Percentiles rank a stretch among this genome's conserved stretches.
phyloP scores from a whole-genome alignment of 35 echinoderm and acorn worm genomes.

The Stichopus chloronotus region DNA sequence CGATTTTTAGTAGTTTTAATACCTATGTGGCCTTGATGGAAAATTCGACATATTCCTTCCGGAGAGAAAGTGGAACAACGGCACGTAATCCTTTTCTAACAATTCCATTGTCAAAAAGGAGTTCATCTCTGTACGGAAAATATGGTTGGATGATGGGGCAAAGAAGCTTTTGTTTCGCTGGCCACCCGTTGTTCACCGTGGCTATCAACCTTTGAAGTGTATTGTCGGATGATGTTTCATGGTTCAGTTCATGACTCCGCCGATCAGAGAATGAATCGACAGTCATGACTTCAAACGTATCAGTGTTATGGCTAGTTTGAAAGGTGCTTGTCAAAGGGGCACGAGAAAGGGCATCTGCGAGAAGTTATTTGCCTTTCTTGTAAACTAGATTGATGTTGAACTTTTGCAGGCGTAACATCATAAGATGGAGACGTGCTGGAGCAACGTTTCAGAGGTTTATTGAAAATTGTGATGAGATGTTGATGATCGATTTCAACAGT shows the following conservation, averaged over 20 bases:
- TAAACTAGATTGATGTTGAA: conserved; percentile 50
- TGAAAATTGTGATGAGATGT: conserved; percentile 49
- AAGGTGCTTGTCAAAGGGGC: not conserved
- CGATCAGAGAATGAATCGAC: conserved; percentile 25
- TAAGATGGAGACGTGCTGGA: conserved; percentile 46
- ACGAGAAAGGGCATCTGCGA: conserved; percentile 60
- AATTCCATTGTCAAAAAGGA: conserved; percentile 47
- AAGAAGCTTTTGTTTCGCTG: not conserved
- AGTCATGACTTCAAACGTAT: conserved; percentile 58
- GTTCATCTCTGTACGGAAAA: conserved; percentile 64
- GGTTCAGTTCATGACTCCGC: not conserved
- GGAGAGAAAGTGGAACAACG: conserved; percentile 52
- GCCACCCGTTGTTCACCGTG: conserved; percentile 11
- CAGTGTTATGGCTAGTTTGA: not conserved
- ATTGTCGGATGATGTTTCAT: not conserved
- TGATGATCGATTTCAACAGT: conserved; percentile 50
- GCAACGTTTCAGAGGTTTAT: conserved; percentile 27
- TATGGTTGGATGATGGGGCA: not conserved
- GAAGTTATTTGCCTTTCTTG: conserved; percentile 43
- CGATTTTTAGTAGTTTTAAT: conserved; percentile 58
- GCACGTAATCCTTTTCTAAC: conserved; percentile 40
- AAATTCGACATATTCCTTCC: conserved; percentile 26
- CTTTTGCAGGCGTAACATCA: conserved; percentile 56
- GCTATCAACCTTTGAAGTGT: not conserved
- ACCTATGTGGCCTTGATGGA: conserved; percentile 65